Percentiles rank a stretch among this genome's conserved stretches.
phyloP scores from a whole-genome alignment of 2,113 vertebrate genomes.

The Campylomormyrus numenius region DNA sequence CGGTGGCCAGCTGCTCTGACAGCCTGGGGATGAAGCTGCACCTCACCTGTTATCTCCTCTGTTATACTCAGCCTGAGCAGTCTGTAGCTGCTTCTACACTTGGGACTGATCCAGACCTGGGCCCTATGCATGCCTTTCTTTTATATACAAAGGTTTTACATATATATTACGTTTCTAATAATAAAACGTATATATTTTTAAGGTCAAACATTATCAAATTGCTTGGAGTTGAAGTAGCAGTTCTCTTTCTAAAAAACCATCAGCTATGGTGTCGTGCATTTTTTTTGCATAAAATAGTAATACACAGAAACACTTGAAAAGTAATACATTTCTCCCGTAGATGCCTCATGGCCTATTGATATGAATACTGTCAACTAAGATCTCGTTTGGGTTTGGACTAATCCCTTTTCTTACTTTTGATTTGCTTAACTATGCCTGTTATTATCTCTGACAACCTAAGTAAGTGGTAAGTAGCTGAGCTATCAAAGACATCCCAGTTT shows the following conservation, averaged over 20 bases:
- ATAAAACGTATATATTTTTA: not conserved
- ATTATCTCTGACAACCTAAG: not conserved
- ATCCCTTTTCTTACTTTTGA: not conserved
- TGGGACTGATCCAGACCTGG: not conserved
- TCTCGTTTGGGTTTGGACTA: not conserved
- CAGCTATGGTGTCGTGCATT: not conserved
- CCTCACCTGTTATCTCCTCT: not conserved
- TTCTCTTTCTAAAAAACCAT: not conserved
- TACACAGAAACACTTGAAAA: not conserved
- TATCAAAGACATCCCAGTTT: not conserved
- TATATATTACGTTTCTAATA: not conserved
- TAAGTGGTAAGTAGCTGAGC: not conserved
- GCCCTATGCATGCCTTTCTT: not conserved
- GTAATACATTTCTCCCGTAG: not conserved
- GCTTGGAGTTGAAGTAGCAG: not conserved
- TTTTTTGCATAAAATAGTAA: not conserved
- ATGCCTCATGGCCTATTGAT: not conserved
- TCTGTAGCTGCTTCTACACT: not conserved
- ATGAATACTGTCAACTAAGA: not conserved
- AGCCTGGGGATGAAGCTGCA: not conserved
- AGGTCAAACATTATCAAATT: not conserved
- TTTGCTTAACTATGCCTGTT: not conserved
- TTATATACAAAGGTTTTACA: not conserved
- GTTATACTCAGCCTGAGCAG: not conserved
- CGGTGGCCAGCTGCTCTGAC: constrained; percentile 10